Evolutionary conservation across 2,888 invertebrate genomes (phyloP), one percentile per base, ranked within the genome.

Genomic region (Galeruca laticollis): DNA sequence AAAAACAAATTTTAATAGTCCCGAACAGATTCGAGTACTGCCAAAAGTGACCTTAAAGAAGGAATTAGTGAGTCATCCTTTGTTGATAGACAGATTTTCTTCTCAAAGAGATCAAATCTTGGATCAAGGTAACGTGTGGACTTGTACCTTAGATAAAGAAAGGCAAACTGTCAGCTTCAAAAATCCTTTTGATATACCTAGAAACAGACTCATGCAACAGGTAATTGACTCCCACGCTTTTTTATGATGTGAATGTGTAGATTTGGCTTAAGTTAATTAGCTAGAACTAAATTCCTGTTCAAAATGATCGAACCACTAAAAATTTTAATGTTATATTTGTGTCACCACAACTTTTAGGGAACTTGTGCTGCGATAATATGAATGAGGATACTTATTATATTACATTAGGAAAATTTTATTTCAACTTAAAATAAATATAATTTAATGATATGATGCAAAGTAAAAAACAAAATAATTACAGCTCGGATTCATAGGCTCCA

Each of bases 181-280:
- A 77, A 99, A 99, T 87, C 96, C 99, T 0, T 98, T 96, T 82
- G 98, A 98, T 87, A 96, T 99, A 82, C 95, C 95, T 21, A 88
- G 99, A 60, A 89, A 93, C 77, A 92, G 94, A 82, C 87, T 99
- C 54, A 88, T 98, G 74, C 96, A 97, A 86, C 98, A 98, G 88
- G 89, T 88, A 80, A 76, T 47, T 47, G 2, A 47, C 18, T 26
- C 26, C 26, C 26, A 26, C 26, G 26, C 26, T 26, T 26, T 26
- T 6, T 5, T 26, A 26, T 26, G 6, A 26, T 26, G 5, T 26
- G 26, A 26, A 26, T 26, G 5, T 10, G 43, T n/a, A 9, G 10
- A 43, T 26, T 26, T 1, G 26, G 26, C 26, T 26, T n/a, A n/a
- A n/a, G n/a, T n/a, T n/a, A n/a, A n/a, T n/a, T n/a, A n/a, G n/a